Base-by-base conservation (phyloP, 2,797 vertebrate genomes). In the Chromis chromis region DNA sequence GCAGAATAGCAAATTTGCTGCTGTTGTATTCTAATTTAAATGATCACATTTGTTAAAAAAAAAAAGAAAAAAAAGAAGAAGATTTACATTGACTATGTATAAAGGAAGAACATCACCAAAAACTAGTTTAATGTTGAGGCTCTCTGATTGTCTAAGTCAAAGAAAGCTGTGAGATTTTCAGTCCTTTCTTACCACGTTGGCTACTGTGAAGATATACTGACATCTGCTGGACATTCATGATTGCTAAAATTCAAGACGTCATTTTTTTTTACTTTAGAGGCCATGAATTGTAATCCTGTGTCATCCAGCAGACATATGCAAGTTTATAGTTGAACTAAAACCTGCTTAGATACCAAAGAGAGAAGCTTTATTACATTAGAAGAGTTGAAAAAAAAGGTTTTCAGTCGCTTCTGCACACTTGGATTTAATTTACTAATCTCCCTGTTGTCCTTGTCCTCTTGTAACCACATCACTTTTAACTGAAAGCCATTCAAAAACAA, bases 171-270 rank as follows among this genome's bases (percentile, higher is more conserved):
- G 0, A 4, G 22, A 56, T 3, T n/a, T 40, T 17, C 25, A 9
- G 14, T 27, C 21, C 13, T 24, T 16, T n/a, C 5, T 17, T n/a
- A 44, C 21, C 28, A 17, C 48, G 31, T 12, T 39, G 25, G 53
- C 13, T 50, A 78, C 28, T 49, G 60, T 92, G 66, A 85, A 70
- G 58, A 83, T 83, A 81, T 83, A 81, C 89, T 94, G 93, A 64
- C 93, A 89, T 91, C 95, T 95, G 89, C 91, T 94, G 95, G 88
- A 59, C 0, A 4, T 19, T 28, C n/a, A 74, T 55, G n/a, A 7
- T 3, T 54, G 10, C 9, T 54, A 2, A 50, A 59, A 56, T 4
- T 22, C 4, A n/a, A 12, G 3, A 14, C 7, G 6, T 8, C 17
- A 46, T 16, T 46, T 19, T 46, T n/a, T 17, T 16, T 14, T 21